Evolutionary conservation across 1,140 invertebrate species (phyloP).

Genomic region (Cryptotermes secundus): DNA sequence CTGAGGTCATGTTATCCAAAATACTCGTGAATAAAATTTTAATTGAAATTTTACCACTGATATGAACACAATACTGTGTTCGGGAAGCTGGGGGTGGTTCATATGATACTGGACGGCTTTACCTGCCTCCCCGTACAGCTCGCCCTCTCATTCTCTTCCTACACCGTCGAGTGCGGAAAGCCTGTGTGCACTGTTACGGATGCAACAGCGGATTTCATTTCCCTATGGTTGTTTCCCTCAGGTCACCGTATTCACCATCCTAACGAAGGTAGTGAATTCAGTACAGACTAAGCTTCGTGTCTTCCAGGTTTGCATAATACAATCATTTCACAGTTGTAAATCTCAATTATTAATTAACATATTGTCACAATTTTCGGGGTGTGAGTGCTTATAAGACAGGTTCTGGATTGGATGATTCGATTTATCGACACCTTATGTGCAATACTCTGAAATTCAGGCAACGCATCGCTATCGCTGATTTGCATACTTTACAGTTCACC

Average conservation of each 20-base stretch:
- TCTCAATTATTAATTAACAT: no score
- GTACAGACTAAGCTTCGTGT: neutral
- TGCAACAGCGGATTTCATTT: neutral
- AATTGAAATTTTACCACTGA: slow-evolving; percentile 1
- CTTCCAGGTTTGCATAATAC: neutral
- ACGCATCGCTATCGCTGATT: no score
- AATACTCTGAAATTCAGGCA: no score
- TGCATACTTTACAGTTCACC: no score
- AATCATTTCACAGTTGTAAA: neutral
- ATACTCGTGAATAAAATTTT: neutral
- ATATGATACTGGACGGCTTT: neutral
- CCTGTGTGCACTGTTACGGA: neutral
- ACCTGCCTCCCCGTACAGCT: neutral
- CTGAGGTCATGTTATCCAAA: neutral
- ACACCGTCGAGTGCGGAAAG: neutral
- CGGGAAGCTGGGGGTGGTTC: neutral
- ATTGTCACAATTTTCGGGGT: no score
- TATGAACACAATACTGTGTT: neutral
- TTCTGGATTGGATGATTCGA: no score
- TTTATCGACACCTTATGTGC: no score
- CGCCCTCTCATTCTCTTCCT: neutral
- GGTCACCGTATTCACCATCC: neutral
- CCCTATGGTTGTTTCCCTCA: neutral
- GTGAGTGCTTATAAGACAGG: no score
- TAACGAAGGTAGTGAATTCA: neutral